phyloP scores from a whole-genome alignment of 2,888 invertebrate genomes.

The Ophioninae sp. region DNA sequence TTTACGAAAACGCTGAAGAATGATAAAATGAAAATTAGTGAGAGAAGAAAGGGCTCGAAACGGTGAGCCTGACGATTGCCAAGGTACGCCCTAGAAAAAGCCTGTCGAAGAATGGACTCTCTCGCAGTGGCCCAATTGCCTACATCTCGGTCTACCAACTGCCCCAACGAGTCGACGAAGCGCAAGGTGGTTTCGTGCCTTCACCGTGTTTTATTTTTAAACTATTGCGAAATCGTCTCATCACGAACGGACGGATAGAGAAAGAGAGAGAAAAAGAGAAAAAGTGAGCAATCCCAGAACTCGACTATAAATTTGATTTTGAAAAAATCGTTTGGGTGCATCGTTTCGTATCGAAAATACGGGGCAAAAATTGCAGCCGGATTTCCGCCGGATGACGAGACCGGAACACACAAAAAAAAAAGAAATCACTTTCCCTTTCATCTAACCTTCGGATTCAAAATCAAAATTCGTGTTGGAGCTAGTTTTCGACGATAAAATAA shows the following conservation, averaged over 20 bases:
- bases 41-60: slow-evolving; percentile 16
- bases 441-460: too few relatives aligned
- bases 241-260: slow-evolving; percentile 30
- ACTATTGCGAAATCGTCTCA: slow-evolving; percentile 58
- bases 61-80: slow-evolving; percentile 45
- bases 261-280: slow-evolving; percentile 2
- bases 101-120: slow-evolving; percentile 20
- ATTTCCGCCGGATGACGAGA: too few relatives aligned
- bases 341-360: background rate
- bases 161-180: slow-evolving; percentile 13
- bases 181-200: slow-evolving; percentile 63
- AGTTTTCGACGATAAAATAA: background rate
- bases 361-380: too few relatives aligned
- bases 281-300: too few relatives aligned
- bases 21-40: background rate
- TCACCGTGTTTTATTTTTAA: slow-evolving; percentile 58
- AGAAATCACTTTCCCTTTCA: too few relatives aligned
- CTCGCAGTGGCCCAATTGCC: slow-evolving; percentile 57
- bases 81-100: slow-evolving; percentile 48
- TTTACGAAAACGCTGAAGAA: background rate
- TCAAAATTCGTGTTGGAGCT: too few relatives aligned
- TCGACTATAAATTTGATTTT: slow-evolving; percentile 15
- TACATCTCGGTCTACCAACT: slow-evolving; percentile 43
- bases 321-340: background rate
- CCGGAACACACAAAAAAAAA: too few relatives aligned